Evolutionary conservation across 2,888 invertebrate species (phyloP).

Genomic region (Choristoneura rosaceana): DNA sequence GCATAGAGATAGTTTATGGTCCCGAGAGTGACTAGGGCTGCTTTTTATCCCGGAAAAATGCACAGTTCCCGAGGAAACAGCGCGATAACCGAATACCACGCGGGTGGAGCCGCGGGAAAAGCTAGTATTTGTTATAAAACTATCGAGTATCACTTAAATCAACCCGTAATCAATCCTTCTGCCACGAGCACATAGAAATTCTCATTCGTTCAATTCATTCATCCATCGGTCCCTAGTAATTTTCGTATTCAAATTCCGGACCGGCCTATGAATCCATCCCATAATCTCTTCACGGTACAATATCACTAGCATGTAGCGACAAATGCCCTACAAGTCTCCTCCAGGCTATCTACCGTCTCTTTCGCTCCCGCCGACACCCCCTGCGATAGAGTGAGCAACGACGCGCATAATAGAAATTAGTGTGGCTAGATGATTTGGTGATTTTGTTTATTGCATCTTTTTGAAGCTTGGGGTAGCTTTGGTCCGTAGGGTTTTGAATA

Average conservation of each 20-base stretch:
- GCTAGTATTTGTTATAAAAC: no score
- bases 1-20: no score
- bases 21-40: no score
- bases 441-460: slow-evolving; percentile 48
- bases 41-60: no score
- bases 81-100: no score
- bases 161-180: no score
- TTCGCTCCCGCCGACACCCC: slow-evolving; percentile 38
- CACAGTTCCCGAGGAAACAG: no score
- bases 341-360: slow-evolving; percentile 44
- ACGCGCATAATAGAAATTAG: slow-evolving; percentile 53
- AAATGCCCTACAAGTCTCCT: slow-evolving; percentile 54
- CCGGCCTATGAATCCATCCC: slow-evolving; percentile 48
- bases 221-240: not conserved
- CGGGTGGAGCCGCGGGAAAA: no score
- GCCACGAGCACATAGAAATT: no score
- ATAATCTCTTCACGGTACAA: slow-evolving; percentile 70
- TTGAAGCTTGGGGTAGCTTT: not conserved
- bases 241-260: not conserved
- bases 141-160: no score
- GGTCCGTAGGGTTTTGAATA: not conserved
- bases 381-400: slow-evolving; percentile 41
- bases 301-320: slow-evolving; percentile 70
- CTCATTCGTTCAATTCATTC: no score
- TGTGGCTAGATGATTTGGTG: slow-evolving; percentile 50